A percentile compares a stretch with the other conserved stretches of the same genome.
Conservation (phyloP, 2,113 vertebrate genomes). For the Silurus meridionalis region DNA sequence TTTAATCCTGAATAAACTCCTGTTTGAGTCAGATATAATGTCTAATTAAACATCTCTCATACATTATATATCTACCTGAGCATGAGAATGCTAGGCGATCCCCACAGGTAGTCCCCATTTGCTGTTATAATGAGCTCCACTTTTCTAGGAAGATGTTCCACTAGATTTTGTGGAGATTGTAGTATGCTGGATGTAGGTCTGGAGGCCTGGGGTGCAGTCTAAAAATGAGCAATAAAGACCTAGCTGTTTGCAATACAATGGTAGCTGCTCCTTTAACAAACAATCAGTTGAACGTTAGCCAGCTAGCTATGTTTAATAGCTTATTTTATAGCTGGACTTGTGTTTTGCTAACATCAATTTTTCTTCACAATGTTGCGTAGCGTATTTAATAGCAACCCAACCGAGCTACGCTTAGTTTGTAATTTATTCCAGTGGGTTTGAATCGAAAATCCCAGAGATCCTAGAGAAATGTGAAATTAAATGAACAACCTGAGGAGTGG, state of each 20-base stretch:
- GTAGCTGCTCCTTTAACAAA: neutral
- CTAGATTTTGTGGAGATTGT: too few relatives aligned
- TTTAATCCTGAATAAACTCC: neutral
- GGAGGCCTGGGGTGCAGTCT: too few relatives aligned
- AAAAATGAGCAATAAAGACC: neutral
- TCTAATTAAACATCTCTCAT: neutral
- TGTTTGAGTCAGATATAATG: neutral
- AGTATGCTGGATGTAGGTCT: too few relatives aligned
- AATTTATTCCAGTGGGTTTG: neutral
- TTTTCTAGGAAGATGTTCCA: too few relatives aligned
- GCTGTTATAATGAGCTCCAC: too few relatives aligned
- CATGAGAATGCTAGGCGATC: too few relatives aligned
- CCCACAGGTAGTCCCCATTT: too few relatives aligned
- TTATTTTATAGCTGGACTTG: neutral
- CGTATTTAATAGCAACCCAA: neutral
- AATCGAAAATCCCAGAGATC: too few relatives aligned
- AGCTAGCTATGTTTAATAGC: neutral
- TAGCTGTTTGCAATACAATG: neutral
- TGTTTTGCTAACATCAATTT: neutral
- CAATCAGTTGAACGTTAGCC: neutral
- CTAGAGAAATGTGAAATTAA: too few relatives aligned
- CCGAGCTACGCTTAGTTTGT: neutral
- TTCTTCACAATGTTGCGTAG: neutral
- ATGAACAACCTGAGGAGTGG: neutral
- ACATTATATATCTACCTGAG: too few relatives aligned